Percentiles rank a stretch among this genome's conserved stretches.
Evolutionary conservation across 2,888 invertebrate genomes (phyloP).

Genomic region (Xestia xanthographa): DNA sequence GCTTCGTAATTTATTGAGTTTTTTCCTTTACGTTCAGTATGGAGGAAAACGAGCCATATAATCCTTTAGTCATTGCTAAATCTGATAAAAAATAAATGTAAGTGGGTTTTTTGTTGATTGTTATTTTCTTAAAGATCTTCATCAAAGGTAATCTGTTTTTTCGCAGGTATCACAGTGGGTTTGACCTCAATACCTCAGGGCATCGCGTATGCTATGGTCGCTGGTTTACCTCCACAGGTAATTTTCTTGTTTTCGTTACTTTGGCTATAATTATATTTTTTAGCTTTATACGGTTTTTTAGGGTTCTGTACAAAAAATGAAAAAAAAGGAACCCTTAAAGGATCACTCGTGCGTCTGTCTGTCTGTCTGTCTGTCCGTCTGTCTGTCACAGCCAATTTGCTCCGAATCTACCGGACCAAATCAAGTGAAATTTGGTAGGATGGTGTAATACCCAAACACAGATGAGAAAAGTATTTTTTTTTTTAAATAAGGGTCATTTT

Average conservation of each 20-base stretch:
- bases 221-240: conserved; percentile 94
- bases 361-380: too few relatives aligned
- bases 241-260: conserved; percentile 80
- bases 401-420: too few relatives aligned
- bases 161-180: conserved; percentile 93
- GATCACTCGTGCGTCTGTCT: too few relatives aligned
- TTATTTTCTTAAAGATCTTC: background rate
- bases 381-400: too few relatives aligned
- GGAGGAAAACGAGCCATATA: conserved; percentile 1
- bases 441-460: too few relatives aligned
- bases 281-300: background rate
- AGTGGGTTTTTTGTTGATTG: background rate
- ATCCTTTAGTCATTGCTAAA: conserved; percentile 2
- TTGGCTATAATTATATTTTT: background rate
- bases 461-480: too few relatives aligned
- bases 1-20: background rate
- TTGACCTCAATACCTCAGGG: conserved; percentile 96
- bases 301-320: too few relatives aligned
- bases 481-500: too few relatives aligned
- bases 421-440: too few relatives aligned
- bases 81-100: background rate
- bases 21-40: conserved; percentile 2
- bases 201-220: conserved; percentile 95
- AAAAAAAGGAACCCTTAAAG: too few relatives aligned
- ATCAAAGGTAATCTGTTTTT: conserved; percentile 34